Evolutionary conservation across 2,113 vertebrate species (phyloP), one percentile per base, ranked within the genome.

Genomic region (Psittacara wagleri): DNA sequence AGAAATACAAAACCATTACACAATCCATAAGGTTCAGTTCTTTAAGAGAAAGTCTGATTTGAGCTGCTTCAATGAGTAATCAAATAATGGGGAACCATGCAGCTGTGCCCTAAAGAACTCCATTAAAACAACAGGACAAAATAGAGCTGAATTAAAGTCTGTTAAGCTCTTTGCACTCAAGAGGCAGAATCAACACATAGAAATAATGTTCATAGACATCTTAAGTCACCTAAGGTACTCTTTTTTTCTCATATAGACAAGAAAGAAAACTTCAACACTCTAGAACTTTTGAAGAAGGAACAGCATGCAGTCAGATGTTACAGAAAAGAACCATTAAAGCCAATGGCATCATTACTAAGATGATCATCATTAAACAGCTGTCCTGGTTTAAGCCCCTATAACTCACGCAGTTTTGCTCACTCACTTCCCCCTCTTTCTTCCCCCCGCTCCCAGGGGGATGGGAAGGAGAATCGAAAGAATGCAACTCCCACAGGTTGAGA

Each of bases 221-320:
- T 52, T 29, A 83, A n/a, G 3, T 74, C 31, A 87, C 8, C 3
- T 27, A 57, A 33, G 6, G 17, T 29, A 54, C 8, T 18, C 29
- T 20, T 48, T 66, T 20, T 59, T 44, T 57, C 51, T 37, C 4
- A 39, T n/a, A 35, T 16, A 44, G 33, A 61, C 2, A 7, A 41
- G 13, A 11, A 48, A 68, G 18, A 69, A 17, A 9, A 35, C 4
- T 83, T 37, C 13, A 86, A 17, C 25, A 37, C 2, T 28, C 24
- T 1, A 80, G 31, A 48, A 7, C 8, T 67, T 37, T 37, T 49
- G 59, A 66, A 88, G 24, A 52, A n/a, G 13, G 19, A 77, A 74
- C 0, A 1, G 5, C 10, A 54, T 27, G 5, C 3, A 15, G 19
- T 46, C n/a, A 68, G 24, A 41, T 17, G 17, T 27, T 44, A 85